Base-by-base conservation (phyloP, 64 coral and sea anemone genomes). In the Cladopsammia gracilis region DNA sequence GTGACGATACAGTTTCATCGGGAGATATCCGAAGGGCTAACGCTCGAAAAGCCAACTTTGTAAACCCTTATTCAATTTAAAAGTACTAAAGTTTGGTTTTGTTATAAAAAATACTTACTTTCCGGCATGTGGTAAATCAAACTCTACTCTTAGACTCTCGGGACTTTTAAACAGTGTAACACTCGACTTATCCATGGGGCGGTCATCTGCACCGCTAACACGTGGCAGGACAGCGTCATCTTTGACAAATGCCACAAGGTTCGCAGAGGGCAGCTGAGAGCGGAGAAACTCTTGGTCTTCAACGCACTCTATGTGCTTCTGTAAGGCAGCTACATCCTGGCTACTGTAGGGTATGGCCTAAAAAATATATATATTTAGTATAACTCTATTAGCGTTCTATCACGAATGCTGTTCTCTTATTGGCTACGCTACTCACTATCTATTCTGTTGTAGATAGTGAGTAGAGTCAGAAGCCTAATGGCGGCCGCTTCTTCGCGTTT, bases 201-300 rank as follows among this genome's bases (percentile, higher is more conserved):
- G 65, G 64, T 95, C 93, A 71, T 95, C 71, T 5, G 93, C 93
- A 4, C 93, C 93, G 58, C 93, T 95, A 10, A 91, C n/a, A 6
- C 93, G 80, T 1, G 93, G 93, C 64, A 95, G 67, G n/a, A 95
- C 68, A 20, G 93, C 93, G 48, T 81, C 93, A 76, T 95, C 93
- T 76, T 81, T 79, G n/a, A 95, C 93, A 79, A 95, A 95, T 56
- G 93, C 88, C 24, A 77, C 72, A 79, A 95, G 93, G 52, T 95
- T 91, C 64, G 89, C 87, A 18, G 71, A 62, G 26, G 88, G 70
- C 16, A 95, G 53, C 50, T 91, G 93, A 57, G 80, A 60, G 19
- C 93, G 81, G 23, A 95, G 80, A 64, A 66, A 78, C 71, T 90
- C 89, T 13, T 95, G 93, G 71, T 95, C 93, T 67, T 95, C 93